These are phyloP conservation scores for Caenorhabditis panamensis DNA, from an alignment of 2,888 invertebrate species.

Conservation along the genomic window DNA sequence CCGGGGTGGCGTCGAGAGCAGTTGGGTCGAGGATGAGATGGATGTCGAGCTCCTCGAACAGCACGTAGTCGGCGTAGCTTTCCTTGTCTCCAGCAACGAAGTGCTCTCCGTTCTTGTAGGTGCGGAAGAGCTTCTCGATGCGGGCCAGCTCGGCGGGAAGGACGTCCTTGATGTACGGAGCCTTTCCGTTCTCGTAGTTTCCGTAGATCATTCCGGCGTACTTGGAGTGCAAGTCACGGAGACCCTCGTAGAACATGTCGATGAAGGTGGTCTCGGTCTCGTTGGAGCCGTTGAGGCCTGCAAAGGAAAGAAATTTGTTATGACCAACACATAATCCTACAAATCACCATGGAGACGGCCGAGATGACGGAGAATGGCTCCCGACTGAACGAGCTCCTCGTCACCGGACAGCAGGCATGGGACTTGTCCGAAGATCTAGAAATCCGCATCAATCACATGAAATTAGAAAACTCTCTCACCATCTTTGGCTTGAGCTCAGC, in stretches of 20 bases:
- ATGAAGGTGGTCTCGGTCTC: slow-evolving; percentile 68
- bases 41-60: slow-evolving; percentile 77
- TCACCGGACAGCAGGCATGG: slow-evolving; percentile 69
- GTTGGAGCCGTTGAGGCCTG: slow-evolving; percentile 68
- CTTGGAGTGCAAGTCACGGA: slow-evolving; percentile 70
- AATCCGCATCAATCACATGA: neutral
- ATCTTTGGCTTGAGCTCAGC: slow-evolving; percentile 66
- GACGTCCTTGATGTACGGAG: slow-evolving; percentile 64
- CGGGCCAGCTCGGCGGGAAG: slow-evolving; percentile 64
- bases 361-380: slow-evolving; percentile 74
- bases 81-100: slow-evolving; percentile 71
- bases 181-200: slow-evolving; percentile 67
- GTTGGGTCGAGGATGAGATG: slow-evolving; percentile 65
- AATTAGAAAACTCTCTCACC: slow-evolving; percentile 33
- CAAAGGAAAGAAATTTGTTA: neutral
- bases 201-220: slow-evolving; percentile 71
- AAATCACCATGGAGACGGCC: slow-evolving; percentile 67
- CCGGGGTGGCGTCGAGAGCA: slow-evolving; percentile 69
- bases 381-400: slow-evolving; percentile 71
- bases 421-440: slow-evolving; percentile 72
- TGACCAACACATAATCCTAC: neutral
- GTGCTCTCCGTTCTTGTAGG: slow-evolving; percentile 68
- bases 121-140: slow-evolving; percentile 70
- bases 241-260: slow-evolving; percentile 72
- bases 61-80: slow-evolving; percentile 74